Percentiles rank a stretch among this genome's conserved stretches.
Evolutionary conservation across 2,888 invertebrate species (phyloP).

Genomic region (Adineta ricciae): DNA sequence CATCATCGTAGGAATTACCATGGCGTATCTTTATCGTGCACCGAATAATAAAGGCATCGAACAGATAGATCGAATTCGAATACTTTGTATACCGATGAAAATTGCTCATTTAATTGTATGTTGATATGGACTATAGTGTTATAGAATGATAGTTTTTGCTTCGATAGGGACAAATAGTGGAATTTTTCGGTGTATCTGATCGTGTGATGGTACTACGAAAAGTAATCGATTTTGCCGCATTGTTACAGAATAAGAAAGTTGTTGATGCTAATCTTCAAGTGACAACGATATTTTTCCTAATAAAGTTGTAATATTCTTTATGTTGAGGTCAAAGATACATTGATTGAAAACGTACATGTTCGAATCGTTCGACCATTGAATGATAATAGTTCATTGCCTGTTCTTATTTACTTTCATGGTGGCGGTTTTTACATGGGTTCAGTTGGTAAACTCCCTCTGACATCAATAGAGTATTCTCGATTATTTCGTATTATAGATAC

Average conservation of each 20-base stretch:
- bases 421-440: slow-evolving; percentile 24
- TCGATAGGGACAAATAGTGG: background rate
- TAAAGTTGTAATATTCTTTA: background rate
- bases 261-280: background rate
- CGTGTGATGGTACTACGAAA: background rate
- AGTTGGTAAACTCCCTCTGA: background rate
- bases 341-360: background rate
- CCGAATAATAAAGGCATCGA: background rate
- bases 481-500: background rate
- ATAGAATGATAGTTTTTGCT: too few species aligned
- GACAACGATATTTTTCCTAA: background rate
- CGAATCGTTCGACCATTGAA: background rate
- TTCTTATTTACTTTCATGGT: slow-evolving; percentile 25
- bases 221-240: background rate
- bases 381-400: background rate
- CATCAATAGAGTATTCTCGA: background rate
- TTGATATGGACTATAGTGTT: background rate
- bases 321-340: background rate
- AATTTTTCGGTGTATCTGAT: background rate
- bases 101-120: background rate
- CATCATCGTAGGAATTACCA: background rate
- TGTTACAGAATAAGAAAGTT: background rate
- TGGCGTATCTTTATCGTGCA: background rate
- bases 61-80: background rate
- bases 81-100: background rate